These are phyloP conservation scores for Nothocercus nigrocapillus DNA, from an alignment of 2,113 vertebrate genomes.

Conservation along the genomic window DNA sequence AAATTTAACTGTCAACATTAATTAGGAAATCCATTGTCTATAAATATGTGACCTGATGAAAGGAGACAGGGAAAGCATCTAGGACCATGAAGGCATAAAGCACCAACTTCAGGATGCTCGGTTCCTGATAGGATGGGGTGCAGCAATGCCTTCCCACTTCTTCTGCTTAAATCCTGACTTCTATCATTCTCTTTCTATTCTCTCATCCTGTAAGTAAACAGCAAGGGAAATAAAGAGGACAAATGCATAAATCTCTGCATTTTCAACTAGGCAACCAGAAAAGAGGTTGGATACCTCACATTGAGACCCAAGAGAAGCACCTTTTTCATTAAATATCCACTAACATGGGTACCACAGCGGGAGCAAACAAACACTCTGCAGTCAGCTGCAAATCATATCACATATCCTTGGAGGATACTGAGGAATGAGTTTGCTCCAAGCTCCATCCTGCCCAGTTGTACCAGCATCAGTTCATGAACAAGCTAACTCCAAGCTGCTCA, in stretches of 20 bases:
- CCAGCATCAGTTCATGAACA: not conserved
- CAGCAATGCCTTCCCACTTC: not conserved
- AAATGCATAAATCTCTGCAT: not conserved
- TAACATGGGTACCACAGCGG: not conserved
- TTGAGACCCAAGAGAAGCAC: not conserved
- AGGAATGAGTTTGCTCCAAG: not conserved
- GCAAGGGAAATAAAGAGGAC: not conserved
- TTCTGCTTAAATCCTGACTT: not conserved
- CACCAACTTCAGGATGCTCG: not conserved
- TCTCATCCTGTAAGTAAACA: not conserved
- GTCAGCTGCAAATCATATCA: not conserved
- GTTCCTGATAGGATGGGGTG: not conserved
- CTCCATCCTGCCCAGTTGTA: not conserved
- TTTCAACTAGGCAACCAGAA: not conserved
- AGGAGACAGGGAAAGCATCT: conserved; percentile 13
- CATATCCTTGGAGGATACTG: too few species aligned
- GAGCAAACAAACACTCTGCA: not conserved
- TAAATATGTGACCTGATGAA: conserved; percentile 48
- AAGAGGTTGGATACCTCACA: not conserved
- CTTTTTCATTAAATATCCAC: not conserved
- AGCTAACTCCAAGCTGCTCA: not conserved
- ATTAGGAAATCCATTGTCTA: conserved; percentile 58
- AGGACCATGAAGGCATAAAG: not conserved
- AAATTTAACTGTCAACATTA: conserved; percentile 62
- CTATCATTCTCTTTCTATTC: not conserved